A percentile compares a stretch with the other conserved stretches of the same genome.
Conservation (phyloP, 1,140 invertebrate genomes). For the Pinna nobilis region DNA sequence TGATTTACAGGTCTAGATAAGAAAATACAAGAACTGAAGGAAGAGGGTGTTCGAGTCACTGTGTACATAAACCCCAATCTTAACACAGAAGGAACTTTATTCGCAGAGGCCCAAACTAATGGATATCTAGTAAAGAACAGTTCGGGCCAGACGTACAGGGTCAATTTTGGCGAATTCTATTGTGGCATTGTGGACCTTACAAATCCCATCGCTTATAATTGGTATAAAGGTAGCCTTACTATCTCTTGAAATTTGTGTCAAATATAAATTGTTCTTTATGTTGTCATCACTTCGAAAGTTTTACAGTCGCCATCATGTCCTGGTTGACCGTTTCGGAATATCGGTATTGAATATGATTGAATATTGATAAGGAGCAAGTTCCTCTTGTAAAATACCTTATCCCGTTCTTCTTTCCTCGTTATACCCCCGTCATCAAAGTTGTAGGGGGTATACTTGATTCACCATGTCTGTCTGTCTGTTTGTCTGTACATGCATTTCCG, state of each 20-base stretch:
- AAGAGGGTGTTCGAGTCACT: constrained; percentile 64
- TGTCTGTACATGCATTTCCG: no score
- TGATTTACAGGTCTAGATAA: constrained; percentile 58
- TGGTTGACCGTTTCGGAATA: no score
- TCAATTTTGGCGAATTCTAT: constrained; percentile 72
- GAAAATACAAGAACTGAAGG: constrained; percentile 58
- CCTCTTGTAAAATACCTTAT: no score
- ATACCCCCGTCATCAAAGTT: no score
- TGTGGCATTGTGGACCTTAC: constrained; percentile 73
- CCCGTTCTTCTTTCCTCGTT: no score
- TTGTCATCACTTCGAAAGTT: no score
- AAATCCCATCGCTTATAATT: constrained; percentile 62
- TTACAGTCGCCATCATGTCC: background rate
- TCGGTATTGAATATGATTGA: no score
- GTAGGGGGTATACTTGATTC: no score
- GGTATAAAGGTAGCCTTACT: constrained; percentile 71
- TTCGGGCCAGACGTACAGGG: constrained; percentile 54
- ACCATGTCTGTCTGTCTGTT: no score
- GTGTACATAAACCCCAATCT: constrained; percentile 75
- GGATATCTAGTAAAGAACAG: constrained; percentile 69
- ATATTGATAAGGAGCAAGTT: no score
- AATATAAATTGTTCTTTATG: background rate
- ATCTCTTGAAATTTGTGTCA: background rate
- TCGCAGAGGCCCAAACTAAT: constrained; percentile 51
- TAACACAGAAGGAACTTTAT: constrained; percentile 69